Conservation (phyloP, 2,797 vertebrate species). For the Astyanax mexicanus region DNA sequence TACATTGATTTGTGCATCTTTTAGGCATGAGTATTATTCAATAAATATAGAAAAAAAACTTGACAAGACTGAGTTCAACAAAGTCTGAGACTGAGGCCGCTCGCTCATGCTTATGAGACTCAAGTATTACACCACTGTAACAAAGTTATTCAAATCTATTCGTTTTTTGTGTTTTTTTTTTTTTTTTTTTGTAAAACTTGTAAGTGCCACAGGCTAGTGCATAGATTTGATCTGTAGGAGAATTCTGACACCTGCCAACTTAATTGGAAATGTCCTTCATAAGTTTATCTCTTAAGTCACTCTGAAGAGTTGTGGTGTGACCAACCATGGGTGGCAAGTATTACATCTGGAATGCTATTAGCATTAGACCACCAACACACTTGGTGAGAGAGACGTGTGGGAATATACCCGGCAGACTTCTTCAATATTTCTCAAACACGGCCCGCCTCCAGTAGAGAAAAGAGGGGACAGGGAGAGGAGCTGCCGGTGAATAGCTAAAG, state of each 20-base stretch:
- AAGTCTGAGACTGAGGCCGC: too few species aligned
- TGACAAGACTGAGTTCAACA: too few species aligned
- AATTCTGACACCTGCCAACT: constrained; percentile 29
- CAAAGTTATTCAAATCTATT: too few species aligned
- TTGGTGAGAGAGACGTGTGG: constrained; percentile 73
- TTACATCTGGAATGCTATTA: constrained; percentile 54
- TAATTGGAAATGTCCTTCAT: constrained; percentile 50
- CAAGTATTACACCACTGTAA: too few species aligned
- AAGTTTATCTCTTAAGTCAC: constrained; percentile 50
- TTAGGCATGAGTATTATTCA: too few species aligned
- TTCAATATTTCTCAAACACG: constrained; percentile 68
- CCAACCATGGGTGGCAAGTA: constrained; percentile 54
- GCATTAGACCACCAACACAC: constrained; percentile 60
- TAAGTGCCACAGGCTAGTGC: not conserved
- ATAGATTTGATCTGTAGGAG: constrained; percentile 25
- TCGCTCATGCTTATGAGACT: too few species aligned
- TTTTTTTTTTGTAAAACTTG: too few species aligned
- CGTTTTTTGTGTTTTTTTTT: too few species aligned
- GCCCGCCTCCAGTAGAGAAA: constrained; percentile 80
- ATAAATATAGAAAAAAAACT: too few species aligned
- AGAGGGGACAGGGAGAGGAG: constrained; percentile 77
- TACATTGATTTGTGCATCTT: too few species aligned
- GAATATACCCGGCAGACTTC: constrained; percentile 79
- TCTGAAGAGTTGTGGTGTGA: constrained; percentile 34
- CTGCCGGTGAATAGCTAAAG: constrained; percentile 85